Conservation (phyloP, 2,797 vertebrate species). For the Synaphobranchus kaupii region DNA sequence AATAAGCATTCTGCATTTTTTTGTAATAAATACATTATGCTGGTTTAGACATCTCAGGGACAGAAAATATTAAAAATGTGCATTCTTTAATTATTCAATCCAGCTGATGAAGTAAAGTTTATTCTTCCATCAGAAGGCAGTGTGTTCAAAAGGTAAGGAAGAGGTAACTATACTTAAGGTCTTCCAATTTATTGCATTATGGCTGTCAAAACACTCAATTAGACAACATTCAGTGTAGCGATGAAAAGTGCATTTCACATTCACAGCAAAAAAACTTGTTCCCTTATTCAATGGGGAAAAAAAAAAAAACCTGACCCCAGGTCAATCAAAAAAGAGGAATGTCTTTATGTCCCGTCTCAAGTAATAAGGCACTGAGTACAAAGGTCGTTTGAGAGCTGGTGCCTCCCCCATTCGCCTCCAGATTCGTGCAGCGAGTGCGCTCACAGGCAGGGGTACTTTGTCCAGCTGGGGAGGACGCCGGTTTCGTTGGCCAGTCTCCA, state of each 20-base stretch:
- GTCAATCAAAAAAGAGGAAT: neutral
- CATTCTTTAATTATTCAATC: neutral
- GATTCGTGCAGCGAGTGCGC: neutral
- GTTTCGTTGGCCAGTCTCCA: slow-evolving; percentile 91
- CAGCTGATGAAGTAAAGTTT: neutral
- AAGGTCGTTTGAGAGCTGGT: neutral
- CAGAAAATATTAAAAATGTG: neutral
- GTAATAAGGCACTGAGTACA: slow-evolving; percentile 17
- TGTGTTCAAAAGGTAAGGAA: neutral
- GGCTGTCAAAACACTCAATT: neutral
- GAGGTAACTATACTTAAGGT: neutral
- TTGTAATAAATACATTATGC: neutral
- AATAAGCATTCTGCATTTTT: neutral
- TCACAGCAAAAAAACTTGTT: neutral
- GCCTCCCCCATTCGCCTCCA: neutral
- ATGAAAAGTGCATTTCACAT: neutral
- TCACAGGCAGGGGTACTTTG: slow-evolving; percentile 68
- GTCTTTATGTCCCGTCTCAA: neutral
- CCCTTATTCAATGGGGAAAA: neutral
- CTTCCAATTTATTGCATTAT: neutral
- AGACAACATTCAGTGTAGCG: neutral
- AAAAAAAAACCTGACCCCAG: slow-evolving; percentile 5
- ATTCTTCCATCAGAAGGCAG: neutral
- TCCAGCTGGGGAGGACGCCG: slow-evolving; percentile 63
- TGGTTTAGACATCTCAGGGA: neutral